phyloP scores from a whole-genome alignment of 1,140 invertebrate genomes.

The Thaumetopoea pityocampa region DNA sequence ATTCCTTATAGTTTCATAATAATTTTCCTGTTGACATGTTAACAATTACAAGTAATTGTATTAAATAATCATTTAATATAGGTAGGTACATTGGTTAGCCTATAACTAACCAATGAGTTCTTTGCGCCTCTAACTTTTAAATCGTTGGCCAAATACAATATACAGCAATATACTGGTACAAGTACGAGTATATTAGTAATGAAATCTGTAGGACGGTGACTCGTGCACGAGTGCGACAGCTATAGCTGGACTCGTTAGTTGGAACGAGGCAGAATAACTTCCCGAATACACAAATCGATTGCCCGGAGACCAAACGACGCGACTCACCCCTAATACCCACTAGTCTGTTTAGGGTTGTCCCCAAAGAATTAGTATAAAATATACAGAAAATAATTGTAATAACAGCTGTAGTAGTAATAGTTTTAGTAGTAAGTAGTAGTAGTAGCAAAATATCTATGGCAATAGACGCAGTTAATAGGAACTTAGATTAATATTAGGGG shows the following conservation, averaged over 20 bases:
- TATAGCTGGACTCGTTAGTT: conserved; percentile 14
- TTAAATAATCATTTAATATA: not conserved
- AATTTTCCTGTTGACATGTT: conserved; percentile 3
- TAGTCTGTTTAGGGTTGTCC: conserved; percentile 42
- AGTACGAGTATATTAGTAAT: conserved; percentile 31
- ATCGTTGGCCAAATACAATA: not conserved
- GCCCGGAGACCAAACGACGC: conserved; percentile 35
- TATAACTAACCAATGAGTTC: not conserved
- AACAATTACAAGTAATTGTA: too few species aligned
- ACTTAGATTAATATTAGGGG: too few species aligned
- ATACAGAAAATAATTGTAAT: too few species aligned
- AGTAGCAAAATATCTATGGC: too few species aligned
- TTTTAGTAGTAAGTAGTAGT: too few species aligned
- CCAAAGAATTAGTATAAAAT: conserved; percentile 28
- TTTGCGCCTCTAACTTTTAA: not conserved
- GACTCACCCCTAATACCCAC: conserved; percentile 48
- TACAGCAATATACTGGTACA: conserved; percentile 8
- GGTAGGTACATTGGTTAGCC: not conserved
- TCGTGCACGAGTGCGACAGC: conserved; percentile 28
- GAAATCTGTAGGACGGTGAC: conserved; percentile 38
- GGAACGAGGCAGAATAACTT: conserved; percentile 34
- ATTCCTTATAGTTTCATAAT: not conserved
- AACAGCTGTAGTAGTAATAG: too few species aligned
- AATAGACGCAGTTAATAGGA: too few species aligned
- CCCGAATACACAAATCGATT: conserved; percentile 61